Base-by-base conservation (phyloP, 2,797 vertebrate genomes). In the Hydrocynus forskahlii region DNA sequence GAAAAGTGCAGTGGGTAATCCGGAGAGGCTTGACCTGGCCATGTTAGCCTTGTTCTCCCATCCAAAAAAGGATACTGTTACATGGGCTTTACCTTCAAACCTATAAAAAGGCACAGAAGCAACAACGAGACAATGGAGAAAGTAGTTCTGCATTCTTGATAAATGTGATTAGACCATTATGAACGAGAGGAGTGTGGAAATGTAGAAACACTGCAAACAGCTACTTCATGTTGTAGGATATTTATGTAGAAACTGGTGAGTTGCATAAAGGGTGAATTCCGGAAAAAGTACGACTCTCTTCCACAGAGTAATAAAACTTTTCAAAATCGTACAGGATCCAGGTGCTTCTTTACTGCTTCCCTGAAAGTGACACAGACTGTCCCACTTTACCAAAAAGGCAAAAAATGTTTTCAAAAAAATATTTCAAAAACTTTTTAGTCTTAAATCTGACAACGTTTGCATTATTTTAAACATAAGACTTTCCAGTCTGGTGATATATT, bases 71-170 rank as follows among this genome's bases (percentile, higher is more conserved):
- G 29, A 81, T 29, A 78, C 59, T 69, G 66, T 9, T 50, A 29
- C 59, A 79, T 72, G 81, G 23, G 70, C 48, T 63, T 71, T 70
- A 76, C 60, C 23, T 73, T 67, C 25, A 59, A 67, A 73, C 19
- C 21, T 54, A 43, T 50, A 17, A 81, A 81, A 77, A 82, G 81
- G 43, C 62, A 76, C 69, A 80, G 48, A 35, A 60, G 54, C 73
- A 21, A 1, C 12, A 25, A 75, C 21, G 7, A 68, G 60, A 68
- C 48, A 10, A 38, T 38, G 62, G 76, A 87, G 86, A 60, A 62
- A 19, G 43, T 14, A 21, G 43, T 35, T 23, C 14, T 59, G 45
- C 69, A 54, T 45, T 69, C 23, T 60, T 75, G 19, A 75, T 59
- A 81, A 81, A 60, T 75, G 43, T 40, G 8, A 38, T 68, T 62